These are phyloP conservation scores for Eupithecia abbreviata DNA, from an alignment of 2,888 invertebrate genomes.

Conservation along the genomic window DNA sequence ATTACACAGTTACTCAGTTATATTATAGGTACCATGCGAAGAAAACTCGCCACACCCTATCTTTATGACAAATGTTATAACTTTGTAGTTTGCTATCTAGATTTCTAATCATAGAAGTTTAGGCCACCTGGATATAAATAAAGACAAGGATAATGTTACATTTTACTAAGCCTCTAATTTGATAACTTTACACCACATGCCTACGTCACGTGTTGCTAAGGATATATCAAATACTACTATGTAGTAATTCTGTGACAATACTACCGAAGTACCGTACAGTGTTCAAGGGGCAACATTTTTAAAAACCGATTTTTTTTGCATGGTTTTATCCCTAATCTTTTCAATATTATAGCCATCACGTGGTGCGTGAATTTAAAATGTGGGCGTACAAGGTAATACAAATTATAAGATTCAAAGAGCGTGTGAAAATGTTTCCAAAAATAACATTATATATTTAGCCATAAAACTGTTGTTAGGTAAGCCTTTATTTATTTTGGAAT, in stretches of 20 bases:
- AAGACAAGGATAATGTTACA: neutral
- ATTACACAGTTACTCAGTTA: constrained; percentile 9
- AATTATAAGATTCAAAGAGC: neutral
- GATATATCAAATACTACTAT: neutral
- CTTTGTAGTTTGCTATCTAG: neutral
- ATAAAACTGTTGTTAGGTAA: neutral
- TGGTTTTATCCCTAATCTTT: neutral
- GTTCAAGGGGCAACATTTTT: neutral
- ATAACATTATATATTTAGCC: neutral
- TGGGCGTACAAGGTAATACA: neutral
- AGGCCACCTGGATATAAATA: neutral
- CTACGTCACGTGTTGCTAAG: neutral
- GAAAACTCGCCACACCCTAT: neutral
- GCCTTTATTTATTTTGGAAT: neutral
- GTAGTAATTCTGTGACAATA: neutral
- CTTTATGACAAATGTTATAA: neutral
- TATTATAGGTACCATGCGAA: neutral
- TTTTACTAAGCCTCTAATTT: neutral
- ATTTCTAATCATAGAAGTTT: constrained; percentile 6
- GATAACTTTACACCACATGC: neutral
- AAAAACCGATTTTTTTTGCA: neutral
- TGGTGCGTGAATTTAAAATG: neutral
- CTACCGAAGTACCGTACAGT: neutral
- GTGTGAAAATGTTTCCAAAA: neutral
- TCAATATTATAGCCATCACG: neutral